A percentile compares a stretch with the other conserved stretches of the same genome.
Conservation (phyloP, 2,888 invertebrate genomes). For the Drosophila ustulata region DNA sequence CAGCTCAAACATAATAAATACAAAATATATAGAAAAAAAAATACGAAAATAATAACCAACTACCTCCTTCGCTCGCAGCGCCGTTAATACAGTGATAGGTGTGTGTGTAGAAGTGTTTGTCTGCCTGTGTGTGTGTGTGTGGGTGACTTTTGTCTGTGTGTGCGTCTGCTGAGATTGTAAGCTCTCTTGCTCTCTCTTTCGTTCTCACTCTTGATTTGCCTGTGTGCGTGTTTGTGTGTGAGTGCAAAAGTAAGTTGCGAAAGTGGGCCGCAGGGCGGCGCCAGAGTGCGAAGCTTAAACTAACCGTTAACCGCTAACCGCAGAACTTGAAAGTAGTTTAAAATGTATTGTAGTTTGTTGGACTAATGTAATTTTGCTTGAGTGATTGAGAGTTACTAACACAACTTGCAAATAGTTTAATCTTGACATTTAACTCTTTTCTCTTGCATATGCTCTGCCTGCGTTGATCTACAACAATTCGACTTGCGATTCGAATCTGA, state of each 20-base stretch:
- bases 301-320: conserved; percentile 7
- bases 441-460: conserved; percentile 63
- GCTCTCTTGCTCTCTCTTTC: conserved; percentile 10
- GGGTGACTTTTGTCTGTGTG: conserved; percentile 8
- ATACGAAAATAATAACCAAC: neutral
- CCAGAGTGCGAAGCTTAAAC: conserved; percentile 49
- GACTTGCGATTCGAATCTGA: conserved; percentile 17
- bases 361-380: neutral
- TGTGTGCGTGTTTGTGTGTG: conserved; percentile 26
- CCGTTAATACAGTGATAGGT: conserved; percentile 26
- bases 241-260: conserved; percentile 50
- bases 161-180: conserved; percentile 43
- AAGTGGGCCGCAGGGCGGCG: conserved; percentile 58
- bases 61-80: conserved; percentile 19
- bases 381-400: conserved; percentile 56
- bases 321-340: neutral
- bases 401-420: conserved; percentile 75
- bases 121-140: conserved; percentile 13
- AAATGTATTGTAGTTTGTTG: neutral
- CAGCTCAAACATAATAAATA: too few species aligned
- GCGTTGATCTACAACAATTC: conserved; percentile 55
- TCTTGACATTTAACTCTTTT: conserved; percentile 73
- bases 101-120: conserved; percentile 22
- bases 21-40: neutral
- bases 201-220: conserved; percentile 5